phyloP scores from a whole-genome alignment of 2,113 vertebrate species.

The Notechis scutatus region DNA sequence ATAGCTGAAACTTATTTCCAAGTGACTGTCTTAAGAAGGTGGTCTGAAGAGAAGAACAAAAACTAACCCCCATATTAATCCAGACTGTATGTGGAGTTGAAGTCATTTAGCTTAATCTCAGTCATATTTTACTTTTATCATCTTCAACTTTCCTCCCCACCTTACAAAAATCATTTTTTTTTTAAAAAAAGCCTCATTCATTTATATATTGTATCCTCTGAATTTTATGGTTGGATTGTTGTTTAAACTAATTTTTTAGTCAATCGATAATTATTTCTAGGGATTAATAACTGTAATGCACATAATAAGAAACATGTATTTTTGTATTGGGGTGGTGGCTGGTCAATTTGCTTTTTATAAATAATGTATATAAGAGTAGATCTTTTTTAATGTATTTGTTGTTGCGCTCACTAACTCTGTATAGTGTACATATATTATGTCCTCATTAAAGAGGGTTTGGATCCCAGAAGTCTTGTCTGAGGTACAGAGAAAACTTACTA shows the following conservation, averaged over 20 bases:
- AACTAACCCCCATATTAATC: background rate
- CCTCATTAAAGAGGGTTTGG: background rate
- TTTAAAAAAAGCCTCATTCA: background rate
- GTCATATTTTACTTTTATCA: background rate
- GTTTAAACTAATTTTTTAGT: conserved; percentile 14
- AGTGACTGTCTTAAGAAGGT: background rate
- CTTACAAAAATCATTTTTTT: conserved; percentile 22
- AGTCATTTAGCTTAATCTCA: background rate
- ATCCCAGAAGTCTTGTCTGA: background rate
- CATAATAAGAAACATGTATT: conserved; percentile 51
- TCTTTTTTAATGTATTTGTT: conserved; percentile 47
- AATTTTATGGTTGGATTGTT: background rate
- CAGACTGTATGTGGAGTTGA: background rate
- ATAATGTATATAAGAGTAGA: conserved; percentile 68
- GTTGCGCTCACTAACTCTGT: conserved; percentile 44
- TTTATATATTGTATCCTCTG: background rate
- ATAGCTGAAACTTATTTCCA: background rate
- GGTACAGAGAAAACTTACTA: background rate
- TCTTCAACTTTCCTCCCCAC: background rate
- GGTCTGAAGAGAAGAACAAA: background rate
- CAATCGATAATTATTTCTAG: conserved; percentile 3
- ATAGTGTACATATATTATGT: conserved; percentile 39
- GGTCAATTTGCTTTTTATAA: conserved; percentile 64
- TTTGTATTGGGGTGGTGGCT: conserved; percentile 60
- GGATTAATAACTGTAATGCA: background rate